Base-by-base conservation (phyloP, 2,113 vertebrate genomes). In the Thunnus maccoyii region DNA sequence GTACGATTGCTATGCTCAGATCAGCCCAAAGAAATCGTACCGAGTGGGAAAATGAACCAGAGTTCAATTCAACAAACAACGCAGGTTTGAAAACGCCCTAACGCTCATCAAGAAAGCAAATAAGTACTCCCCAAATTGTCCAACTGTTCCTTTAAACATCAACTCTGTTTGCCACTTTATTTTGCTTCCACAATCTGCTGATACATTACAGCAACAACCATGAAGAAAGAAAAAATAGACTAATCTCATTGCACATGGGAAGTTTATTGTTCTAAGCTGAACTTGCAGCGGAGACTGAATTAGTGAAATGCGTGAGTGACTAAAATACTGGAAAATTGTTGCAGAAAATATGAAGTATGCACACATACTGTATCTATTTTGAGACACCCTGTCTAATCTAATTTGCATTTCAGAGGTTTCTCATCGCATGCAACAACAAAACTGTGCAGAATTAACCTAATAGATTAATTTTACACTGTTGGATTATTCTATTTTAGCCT, bases 341-440 rank as follows among this genome's bases (percentile, higher is more conserved):
- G 20, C 22, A 46, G 13, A 63, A 70, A 76, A 64, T 22, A 27
- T 68, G 25, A 54, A 58, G 16, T 41, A 22, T 17, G 25, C 30
- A 60, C 13, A 32, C 9, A 4, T 41, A 9, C 36, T 41, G 36
- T 2, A 46, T 71, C 63, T 69, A 71, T 81, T 76, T 16, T 36
- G 3, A 72, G 51, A 50, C 30, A 10, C 54, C 4, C 1, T 15
- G 11, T 58, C 32, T 32, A 52, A 83, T 70, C 68, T 46, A 3
- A 84, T 80, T 80, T 69, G 46, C 63, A 69, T 69, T 81, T 77
- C 68, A 65, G 18, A 80, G 51, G 48, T 44, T 55, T 18, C 22
- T 64, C 41, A 1, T 48, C 27, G 13, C 25, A 22, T 18, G 66
- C 41, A 63, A 30, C 68, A 66, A 52, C 47, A 54, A 52, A 79